phyloP scores from a whole-genome alignment of 1,140 invertebrate species.

The Apis florea region DNA sequence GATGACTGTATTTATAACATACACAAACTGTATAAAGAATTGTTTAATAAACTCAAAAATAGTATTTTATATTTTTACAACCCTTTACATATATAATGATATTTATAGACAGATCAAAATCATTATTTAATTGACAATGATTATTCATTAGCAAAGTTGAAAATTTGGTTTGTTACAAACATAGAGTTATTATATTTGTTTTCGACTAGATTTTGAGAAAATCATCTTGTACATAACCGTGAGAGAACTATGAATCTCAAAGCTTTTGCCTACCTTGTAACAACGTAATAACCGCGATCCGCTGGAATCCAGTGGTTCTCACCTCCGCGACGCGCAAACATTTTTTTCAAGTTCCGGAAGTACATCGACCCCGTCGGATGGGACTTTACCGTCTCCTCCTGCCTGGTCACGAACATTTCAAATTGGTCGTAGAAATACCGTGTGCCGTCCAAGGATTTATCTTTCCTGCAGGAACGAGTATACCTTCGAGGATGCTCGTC shows the following conservation, averaged over 20 bases:
- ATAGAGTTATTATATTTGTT: too few species aligned
- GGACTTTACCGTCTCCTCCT: neutral
- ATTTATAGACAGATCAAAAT: too few species aligned
- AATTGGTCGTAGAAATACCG: conserved; percentile 52
- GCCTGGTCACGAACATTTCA: conserved; percentile 52
- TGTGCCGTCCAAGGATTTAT: conserved; percentile 23
- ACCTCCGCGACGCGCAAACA: conserved; percentile 1
- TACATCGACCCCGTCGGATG: conserved; percentile 50
- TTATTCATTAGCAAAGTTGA: too few species aligned
- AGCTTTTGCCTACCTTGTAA: conserved; percentile 23
- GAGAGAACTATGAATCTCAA: conserved; percentile 29
- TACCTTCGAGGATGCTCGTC: conserved; percentile 6
- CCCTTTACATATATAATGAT: too few species aligned
- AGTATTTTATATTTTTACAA: too few species aligned
- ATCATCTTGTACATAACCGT: conserved; percentile 15
- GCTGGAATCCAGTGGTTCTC: conserved; percentile 44
- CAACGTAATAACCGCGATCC: conserved; percentile 55
- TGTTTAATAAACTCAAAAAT: too few species aligned
- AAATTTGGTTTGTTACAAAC: too few species aligned
- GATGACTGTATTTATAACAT: too few species aligned
- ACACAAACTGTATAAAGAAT: too few species aligned
- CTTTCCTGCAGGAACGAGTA: too few species aligned
- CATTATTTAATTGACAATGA: too few species aligned
- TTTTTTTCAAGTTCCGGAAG: conserved; percentile 46
- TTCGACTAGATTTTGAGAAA: too few species aligned